Conservation (phyloP, 2,113 vertebrate species). For the Erinaceus europaeus region DNA sequence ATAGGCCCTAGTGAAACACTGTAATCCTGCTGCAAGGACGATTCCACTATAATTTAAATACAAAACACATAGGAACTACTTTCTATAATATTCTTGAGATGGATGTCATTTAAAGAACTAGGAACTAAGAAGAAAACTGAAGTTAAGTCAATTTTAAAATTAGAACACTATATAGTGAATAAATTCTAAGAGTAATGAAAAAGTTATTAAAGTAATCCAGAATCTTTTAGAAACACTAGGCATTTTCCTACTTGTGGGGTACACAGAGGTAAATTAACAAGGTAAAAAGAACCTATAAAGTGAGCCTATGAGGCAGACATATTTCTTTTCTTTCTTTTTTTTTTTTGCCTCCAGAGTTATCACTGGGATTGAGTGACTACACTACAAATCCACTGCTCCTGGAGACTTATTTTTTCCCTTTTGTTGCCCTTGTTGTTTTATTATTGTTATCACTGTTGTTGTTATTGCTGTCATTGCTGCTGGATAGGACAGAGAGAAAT, state of each 20-base stretch:
- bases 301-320: no score
- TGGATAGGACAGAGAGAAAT: no score
- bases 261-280: not conserved
- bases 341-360: no score
- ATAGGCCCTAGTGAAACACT: not conserved
- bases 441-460: no score
- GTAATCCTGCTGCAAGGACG: conserved; percentile 10
- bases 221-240: conserved; percentile 27
- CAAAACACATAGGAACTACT: not conserved
- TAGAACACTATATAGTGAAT: not conserved
- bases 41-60: not conserved
- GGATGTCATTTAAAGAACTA: conserved; percentile 21
- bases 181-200: conserved; percentile 18
- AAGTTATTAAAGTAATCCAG: conserved; percentile 31
- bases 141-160: not conserved
- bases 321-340: no score
- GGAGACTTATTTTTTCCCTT: no score
- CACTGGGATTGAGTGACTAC: no score
- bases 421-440: no score
- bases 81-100: not conserved
- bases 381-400: no score
- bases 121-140: not conserved
- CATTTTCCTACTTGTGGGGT: not conserved
- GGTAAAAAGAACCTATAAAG: not conserved
- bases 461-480: no score